phyloP scores from a whole-genome alignment of 2,797 vertebrate genomes.

The Urosaurus nigricauda region DNA sequence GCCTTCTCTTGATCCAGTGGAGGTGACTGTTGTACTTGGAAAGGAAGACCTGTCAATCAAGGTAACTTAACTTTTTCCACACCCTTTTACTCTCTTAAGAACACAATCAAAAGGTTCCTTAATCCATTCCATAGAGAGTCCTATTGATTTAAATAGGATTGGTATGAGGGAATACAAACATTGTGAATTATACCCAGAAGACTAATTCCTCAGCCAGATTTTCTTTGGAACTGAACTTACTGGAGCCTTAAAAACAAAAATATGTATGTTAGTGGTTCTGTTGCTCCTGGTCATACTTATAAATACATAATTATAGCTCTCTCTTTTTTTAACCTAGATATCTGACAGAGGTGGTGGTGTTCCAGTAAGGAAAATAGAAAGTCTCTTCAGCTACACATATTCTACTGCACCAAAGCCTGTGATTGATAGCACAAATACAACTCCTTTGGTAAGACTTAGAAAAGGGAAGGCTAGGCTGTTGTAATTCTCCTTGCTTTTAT shows the following conservation, averaged over 20 bases:
- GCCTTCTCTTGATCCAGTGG: constrained; percentile 85
- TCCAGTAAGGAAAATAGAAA: constrained; percentile 92
- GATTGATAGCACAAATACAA: constrained; percentile 86
- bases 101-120: neutral
- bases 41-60: constrained; percentile 96
- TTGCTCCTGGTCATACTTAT: neutral
- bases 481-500: neutral
- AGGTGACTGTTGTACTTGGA: constrained; percentile 94
- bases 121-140: neutral
- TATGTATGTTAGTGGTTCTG: neutral
- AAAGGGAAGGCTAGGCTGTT: neutral
- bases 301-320: neutral
- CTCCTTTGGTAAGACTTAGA: constrained; percentile 89
- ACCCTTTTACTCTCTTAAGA: neutral
- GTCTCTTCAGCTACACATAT: constrained; percentile 96
- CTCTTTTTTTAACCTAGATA: constrained; percentile 83
- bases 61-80: constrained; percentile 77
- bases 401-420: constrained; percentile 94
- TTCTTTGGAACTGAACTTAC: neutral
- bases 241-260: neutral
- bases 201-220: neutral
- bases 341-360: constrained; percentile 96
- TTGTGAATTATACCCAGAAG: neutral
- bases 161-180: neutral
- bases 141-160: constrained; percentile 7